Conservation (phyloP, 2,113 vertebrate species). For the Progne subis region DNA sequence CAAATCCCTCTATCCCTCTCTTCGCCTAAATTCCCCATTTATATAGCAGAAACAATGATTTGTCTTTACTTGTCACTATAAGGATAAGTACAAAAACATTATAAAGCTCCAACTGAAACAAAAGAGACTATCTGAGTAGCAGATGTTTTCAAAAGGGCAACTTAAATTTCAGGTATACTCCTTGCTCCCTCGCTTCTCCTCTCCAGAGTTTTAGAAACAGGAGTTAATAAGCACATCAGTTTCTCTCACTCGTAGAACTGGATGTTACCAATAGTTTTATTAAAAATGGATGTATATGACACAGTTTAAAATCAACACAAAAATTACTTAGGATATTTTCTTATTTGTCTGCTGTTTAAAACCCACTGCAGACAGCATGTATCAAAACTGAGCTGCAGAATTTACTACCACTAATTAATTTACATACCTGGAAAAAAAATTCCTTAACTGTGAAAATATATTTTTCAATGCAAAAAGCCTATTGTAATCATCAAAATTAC, state of each 20-base stretch:
- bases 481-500: not conserved
- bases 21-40: slow-evolving; percentile 11
- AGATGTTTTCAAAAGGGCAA: not conserved
- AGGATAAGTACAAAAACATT: not conserved
- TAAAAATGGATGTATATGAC: not conserved
- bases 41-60: not conserved
- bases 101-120: not conserved
- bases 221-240: not conserved
- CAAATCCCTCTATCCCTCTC: slow-evolving; percentile 25
- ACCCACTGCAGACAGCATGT: not conserved
- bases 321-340: not conserved
- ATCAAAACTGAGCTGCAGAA: not conserved
- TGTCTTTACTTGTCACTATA: not conserved
- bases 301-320: not conserved
- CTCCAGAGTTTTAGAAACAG: not conserved
- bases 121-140: not conserved
- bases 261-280: not conserved
- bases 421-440: not conserved
- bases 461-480: not conserved
- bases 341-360: not conserved
- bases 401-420: not conserved
- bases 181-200: not conserved
- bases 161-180: not conserved
- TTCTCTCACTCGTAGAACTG: not conserved
- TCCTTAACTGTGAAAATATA: not conserved